Evolutionary conservation across 2,113 vertebrate genomes (phyloP), one percentile per base, ranked within the genome.

Genomic region (Furnarius figulus): DNA sequence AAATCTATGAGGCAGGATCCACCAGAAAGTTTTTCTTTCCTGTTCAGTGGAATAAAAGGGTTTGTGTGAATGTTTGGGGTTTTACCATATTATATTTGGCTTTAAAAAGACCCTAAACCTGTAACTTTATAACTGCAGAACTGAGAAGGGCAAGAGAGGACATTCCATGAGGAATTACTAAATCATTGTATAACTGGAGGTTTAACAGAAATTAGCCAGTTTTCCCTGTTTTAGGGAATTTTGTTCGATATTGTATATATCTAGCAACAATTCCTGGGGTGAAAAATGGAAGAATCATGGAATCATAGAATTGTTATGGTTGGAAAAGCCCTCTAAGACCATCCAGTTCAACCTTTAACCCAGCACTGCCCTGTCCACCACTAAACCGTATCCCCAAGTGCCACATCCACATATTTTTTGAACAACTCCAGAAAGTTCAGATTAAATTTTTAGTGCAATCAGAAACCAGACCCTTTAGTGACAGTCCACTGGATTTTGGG

Each of bases 141-240:
- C 31, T 25, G 67, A 68, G 58, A 62, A 27, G 11, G 67, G 70
- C 39, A 21, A 31, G 77, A 35, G 76, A 49, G 46, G 30, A 10
- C 3, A 0, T 44, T 21, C 14, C 46, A 6, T 0, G 0, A 8
- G 33, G 75, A 56, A 25, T 80, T 52, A 44, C 15, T 33, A 5
- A 78, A 59, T 39, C 23, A 0, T 8, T 25, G 8, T 11, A 4
- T 9, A 53, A 24, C 25, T 53, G 61, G 52, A 62, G n/a, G 49
- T 52, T 46, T 30, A 14, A 70, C n/a, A 28, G 44, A 25, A 15
- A 4, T n/a, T 49, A 27, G 42, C 52, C 63, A 5, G 4, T 85
- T 94, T 74, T 74, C 42, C n/a, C 33, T 20, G 2, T 21, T 79
- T 22, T 4, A 44, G 74, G 40, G 74, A 31, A 18, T 49, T 77